Conservation (phyloP, 2,797 vertebrate genomes). For the Macroramphosus scolopax region DNA sequence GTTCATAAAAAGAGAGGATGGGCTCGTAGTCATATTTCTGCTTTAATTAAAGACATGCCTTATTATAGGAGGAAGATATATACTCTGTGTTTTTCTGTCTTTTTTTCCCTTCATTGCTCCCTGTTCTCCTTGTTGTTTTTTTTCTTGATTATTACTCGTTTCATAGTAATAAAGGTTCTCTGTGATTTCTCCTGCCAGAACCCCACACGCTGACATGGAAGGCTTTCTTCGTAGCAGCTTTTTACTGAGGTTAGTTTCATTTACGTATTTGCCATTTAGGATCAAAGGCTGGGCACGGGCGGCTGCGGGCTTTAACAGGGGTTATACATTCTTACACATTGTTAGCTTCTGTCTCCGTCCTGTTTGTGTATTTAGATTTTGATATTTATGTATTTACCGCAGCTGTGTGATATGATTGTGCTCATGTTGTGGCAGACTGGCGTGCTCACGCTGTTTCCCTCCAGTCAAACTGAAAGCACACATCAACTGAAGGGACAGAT, state of each 20-base stretch:
- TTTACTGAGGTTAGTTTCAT: constrained; percentile 86
- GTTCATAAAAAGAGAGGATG: constrained; percentile 71
- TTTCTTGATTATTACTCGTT: constrained; percentile 60
- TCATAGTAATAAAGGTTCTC: constrained; percentile 80
- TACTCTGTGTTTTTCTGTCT: constrained; percentile 60
- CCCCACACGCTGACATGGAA: constrained; percentile 84
- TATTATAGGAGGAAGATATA: constrained; percentile 69
- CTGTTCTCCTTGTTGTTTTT: constrained; percentile 42
- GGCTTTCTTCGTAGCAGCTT: constrained; percentile 87
- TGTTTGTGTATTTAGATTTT: constrained; percentile 51
- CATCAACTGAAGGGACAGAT: constrained; percentile 39
- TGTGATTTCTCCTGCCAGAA: constrained; percentile 85
- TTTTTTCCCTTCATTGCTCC: constrained; percentile 30
- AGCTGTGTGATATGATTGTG: constrained; percentile 55
- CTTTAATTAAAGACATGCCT: constrained; percentile 75
- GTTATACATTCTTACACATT: constrained; percentile 66
- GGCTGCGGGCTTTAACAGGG: constrained; percentile 53
- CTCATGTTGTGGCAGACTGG: constrained; percentile 45
- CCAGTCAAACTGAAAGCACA: constrained; percentile 61
- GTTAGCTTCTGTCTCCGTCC: constrained; percentile 68
- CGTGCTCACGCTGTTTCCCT: constrained; percentile 52
- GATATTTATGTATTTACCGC: constrained; percentile 53
- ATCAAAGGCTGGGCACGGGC: constrained; percentile 56
- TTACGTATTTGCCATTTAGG: constrained; percentile 75
- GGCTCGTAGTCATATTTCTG: constrained; percentile 62